These are phyloP conservation scores for Monomorium pharaonis DNA, from an alignment of 1,140 invertebrate species.

Conservation along the genomic window DNA sequence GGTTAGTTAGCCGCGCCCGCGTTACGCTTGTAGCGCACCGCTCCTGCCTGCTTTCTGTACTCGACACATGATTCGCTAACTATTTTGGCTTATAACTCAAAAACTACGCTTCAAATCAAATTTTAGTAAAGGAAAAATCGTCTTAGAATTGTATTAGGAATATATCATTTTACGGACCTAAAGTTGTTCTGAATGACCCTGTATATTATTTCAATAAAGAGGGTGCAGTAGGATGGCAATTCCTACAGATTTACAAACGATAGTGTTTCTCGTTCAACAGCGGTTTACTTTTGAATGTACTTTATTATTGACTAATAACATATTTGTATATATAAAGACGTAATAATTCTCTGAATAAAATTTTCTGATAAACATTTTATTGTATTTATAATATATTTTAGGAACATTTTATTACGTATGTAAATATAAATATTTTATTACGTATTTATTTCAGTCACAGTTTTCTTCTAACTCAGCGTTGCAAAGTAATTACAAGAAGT, in stretches of 20 bases:
- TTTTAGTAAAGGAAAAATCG: no score
- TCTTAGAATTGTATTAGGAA: no score
- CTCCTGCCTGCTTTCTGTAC: no score
- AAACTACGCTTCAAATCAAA: no score
- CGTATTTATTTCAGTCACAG: neutral
- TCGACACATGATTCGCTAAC: no score
- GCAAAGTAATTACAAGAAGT: neutral
- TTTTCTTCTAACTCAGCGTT: neutral
- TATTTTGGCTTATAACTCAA: no score
- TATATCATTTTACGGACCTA: no score
- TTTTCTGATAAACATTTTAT: neutral
- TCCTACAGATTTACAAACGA: neutral
- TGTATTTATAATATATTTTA: no score
- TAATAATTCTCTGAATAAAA: neutral
- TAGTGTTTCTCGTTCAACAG: no score
- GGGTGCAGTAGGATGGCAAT: neutral
- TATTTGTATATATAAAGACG: neutral
- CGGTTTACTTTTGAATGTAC: neutral
- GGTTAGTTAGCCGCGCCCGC: no score
- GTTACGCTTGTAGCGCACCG: no score
- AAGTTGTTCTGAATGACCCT: no score
- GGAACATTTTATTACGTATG: neutral
- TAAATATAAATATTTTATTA: neutral
- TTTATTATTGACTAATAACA: neutral
- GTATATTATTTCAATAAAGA: neutral